Evolutionary conservation across 2,113 vertebrate genomes (phyloP).

Genomic region (Strix uralensis): DNA sequence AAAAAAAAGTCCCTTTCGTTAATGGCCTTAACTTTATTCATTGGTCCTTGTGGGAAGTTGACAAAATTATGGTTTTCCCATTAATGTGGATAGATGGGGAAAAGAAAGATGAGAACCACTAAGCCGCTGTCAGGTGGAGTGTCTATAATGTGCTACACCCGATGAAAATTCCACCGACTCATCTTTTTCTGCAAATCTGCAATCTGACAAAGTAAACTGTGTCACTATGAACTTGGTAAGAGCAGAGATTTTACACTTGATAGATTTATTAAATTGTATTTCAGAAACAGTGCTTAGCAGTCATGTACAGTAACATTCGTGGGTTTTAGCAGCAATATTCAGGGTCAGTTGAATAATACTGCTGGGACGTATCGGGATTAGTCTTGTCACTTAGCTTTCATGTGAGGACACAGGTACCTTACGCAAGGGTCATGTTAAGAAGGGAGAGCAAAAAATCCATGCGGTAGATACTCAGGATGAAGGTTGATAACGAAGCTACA

Average conservation of each 20-base stretch:
- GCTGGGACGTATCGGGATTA: neutral
- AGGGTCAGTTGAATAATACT: neutral
- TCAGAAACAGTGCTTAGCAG: neutral
- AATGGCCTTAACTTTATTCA: neutral
- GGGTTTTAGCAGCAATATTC: neutral
- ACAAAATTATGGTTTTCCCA: neutral
- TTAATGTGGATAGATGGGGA: neutral
- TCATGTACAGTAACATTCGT: fast-evolving
- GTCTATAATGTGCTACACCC: neutral
- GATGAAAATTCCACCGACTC: neutral
- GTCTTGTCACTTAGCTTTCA: neutral
- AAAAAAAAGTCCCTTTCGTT: neutral
- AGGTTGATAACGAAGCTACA: fast-evolving
- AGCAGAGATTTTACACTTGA: neutral
- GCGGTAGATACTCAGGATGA: fast-evolving
- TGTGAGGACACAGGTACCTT: neutral
- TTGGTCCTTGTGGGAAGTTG: neutral
- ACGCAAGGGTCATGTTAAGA: neutral
- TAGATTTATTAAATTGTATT: neutral
- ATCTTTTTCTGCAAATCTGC: neutral
- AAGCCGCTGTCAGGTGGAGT: neutral
- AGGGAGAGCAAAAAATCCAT: neutral
- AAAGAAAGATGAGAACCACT: neutral
- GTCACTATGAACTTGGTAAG: neutral
- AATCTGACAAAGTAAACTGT: neutral